These are phyloP conservation scores for Pogonocichla stellata DNA, from an alignment of 2,113 vertebrate species.

Conservation along the genomic window DNA sequence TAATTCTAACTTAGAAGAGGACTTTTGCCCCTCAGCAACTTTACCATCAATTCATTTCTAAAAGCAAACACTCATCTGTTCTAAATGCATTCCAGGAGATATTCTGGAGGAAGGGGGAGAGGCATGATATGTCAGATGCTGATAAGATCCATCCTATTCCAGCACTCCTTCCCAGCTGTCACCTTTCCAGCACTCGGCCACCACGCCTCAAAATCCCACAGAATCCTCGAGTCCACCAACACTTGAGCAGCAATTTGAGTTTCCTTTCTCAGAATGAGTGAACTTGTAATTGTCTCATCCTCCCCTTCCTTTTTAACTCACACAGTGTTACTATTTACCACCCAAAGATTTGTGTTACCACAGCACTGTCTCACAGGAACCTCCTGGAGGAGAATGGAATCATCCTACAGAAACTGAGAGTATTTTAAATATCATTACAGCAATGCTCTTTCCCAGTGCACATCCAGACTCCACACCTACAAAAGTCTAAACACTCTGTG, in stretches of 20 bases:
- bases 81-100: background rate
- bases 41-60: background rate
- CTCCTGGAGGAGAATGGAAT: background rate
- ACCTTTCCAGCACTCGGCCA: background rate
- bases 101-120: background rate
- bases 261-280: background rate
- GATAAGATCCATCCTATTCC: rapidly evolving
- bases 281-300: background rate
- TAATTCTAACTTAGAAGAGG: background rate
- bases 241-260: background rate
- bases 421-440: background rate
- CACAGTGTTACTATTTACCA: background rate
- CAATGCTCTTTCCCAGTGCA: background rate
- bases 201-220: background rate
- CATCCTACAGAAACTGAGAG: background rate
- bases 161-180: background rate
- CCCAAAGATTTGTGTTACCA: background rate
- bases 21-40: background rate
- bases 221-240: background rate
- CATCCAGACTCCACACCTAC: background rate
- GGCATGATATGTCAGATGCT: rapidly evolving
- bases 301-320: background rate
- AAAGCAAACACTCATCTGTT: background rate
- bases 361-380: background rate
- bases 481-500: background rate